Base-by-base conservation (phyloP, 2,888 invertebrate species). In the Plagiodera versicolora region DNA sequence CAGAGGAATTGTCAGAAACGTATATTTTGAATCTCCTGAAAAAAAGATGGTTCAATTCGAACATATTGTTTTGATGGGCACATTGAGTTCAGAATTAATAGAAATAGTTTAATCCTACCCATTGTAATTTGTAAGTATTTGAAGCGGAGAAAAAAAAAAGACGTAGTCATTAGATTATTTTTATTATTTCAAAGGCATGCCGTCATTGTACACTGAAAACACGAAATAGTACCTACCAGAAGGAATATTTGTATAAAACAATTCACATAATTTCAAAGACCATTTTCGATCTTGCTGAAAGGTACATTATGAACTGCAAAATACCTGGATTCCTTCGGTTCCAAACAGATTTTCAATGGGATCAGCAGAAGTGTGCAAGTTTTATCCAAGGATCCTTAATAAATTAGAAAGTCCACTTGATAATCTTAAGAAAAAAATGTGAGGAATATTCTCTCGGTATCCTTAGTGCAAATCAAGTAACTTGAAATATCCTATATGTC, bases 341-440 rank as follows among this genome's bases (percentile, higher is more conserved):
- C 51, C 17, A 51, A 35, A 35, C 17, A n/a, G 20, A 14, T 14
- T 39, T 39, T 46, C 18, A 24, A 20, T 24, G 24, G 44, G 20
- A 44, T 28, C 14, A 24, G 51, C n/a, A 35, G 53, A 39, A 44
- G 44, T 24, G 19, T 18, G 10, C 8, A 53, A 19, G 44, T 53
- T 19, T 11, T 17, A 44, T 52, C 52, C 53, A 10, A 16, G 10
- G 44, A 53, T 53, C 53, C 53, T 53, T 44, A 24, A 52, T 17
- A 49, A 51, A 18, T 32, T 24, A 46, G 32, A 56, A 57, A 32
- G 19, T 57, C 54, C 60, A 60, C 55, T 50, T 50, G 60, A 65
- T 67, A 67, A 67, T 69, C 67, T 66, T 68, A 69, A 66, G 65
- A 64, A 24, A n/a, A 64, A 63, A 66, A 58, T 53, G 35, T 50